Base-by-base conservation (phyloP, 2,888 invertebrate species). In the Stictocephala bisonia region DNA sequence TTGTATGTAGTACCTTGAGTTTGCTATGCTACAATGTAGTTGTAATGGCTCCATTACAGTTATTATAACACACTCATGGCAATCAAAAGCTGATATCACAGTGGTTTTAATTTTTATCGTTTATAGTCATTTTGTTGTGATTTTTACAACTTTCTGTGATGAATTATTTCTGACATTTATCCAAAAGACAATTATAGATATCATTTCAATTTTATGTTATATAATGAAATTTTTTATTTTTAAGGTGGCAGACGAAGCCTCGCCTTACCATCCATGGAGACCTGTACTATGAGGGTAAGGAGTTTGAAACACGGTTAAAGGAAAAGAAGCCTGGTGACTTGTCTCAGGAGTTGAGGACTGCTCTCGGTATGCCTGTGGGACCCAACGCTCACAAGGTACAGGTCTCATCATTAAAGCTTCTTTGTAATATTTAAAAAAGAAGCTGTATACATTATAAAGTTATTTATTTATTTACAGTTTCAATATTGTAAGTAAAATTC, bases 241-340 rank as follows among this genome's bases (percentile, higher is more conserved):
- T 22, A n/a, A 93, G 94, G 82, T 99, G 97, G 96, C 99, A 99
- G 84, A 97, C 97, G 0, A 99, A 99, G 84, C 99, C 99, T 0
- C 92, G 94, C 77, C 97, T 99, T 96, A 97, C 98, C 0, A 97
- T 97, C 80, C 98, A 99, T 83, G 99, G 99, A 4, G 99, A 99
- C 85, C 86, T 99, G 7, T 99, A 99, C 84, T 99, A 99, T 83
- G 99, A 99, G 84, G 98, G 99, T 50, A 99, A 99, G 84, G 99
- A 99, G 85, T 97, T 97, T 83, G 99, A 99, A 85, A 99, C 99
- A 0, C 88, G 97, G 35, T 87, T 99, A 74, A 95, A 96, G 74
- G 99, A 99, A 84, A 99, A 99, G 85, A 99, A 99, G 82, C 99
- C 99, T 0, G 99, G 99, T 0, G 97, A 99, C 83, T 85, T 99